phyloP scores from a whole-genome alignment of 35 echinoderm and acorn worm species.

The Heliocidaris tuberculata region DNA sequence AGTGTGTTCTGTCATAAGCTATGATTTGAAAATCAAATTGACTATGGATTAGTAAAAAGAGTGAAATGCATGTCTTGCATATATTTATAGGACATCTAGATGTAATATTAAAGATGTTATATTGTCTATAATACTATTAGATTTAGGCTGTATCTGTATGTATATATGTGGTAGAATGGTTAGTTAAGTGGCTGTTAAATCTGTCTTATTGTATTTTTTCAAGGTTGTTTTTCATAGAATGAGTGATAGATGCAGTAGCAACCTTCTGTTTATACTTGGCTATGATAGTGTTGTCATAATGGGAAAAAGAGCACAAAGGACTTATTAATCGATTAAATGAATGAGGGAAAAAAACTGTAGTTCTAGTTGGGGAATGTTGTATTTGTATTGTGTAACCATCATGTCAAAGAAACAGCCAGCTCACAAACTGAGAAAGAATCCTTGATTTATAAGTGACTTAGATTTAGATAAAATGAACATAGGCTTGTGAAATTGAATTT shows the following conservation, averaged over 20 bases:
- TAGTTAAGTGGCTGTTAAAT: background rate
- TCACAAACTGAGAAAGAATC: background rate
- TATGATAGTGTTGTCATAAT: no score
- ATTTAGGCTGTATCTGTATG: background rate
- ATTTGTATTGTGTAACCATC: background rate
- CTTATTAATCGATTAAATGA: background rate
- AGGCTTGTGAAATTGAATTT: background rate
- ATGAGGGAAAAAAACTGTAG: background rate
- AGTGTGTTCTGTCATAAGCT: no score
- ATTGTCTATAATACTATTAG: background rate
- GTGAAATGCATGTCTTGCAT: background rate
- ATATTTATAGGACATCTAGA: background rate
- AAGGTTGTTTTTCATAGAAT: no score
- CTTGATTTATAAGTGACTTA: background rate
- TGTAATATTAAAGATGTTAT: background rate
- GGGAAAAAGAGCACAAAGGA: background rate
- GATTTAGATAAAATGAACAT: background rate
- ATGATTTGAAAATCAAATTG: background rate
- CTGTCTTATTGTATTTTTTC: no score
- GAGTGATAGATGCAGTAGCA: no score
- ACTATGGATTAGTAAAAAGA: background rate
- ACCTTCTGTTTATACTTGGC: no score
- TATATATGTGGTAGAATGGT: slow-evolving; percentile 8
- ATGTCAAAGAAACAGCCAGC: background rate
- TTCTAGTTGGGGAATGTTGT: background rate